Conservation (phyloP, 2,797 vertebrate species). For the Natrix natrix region DNA sequence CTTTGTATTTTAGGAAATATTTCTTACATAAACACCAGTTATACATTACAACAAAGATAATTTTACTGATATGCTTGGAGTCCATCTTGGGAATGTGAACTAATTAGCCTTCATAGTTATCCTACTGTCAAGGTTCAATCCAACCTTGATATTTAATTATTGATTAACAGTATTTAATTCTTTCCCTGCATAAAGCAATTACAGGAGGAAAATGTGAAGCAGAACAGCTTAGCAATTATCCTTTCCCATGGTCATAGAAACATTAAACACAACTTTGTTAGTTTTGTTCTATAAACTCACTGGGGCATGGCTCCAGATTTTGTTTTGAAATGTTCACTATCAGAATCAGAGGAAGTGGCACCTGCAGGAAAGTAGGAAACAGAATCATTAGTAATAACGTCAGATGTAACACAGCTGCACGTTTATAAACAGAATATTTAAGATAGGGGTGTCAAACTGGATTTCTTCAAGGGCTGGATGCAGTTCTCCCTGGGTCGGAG, state of each 20-base stretch:
- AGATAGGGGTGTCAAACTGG: background rate
- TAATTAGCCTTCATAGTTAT: background rate
- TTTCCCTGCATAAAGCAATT: background rate
- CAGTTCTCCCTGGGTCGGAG: too few species aligned
- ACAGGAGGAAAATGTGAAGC: background rate
- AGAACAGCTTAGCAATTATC: background rate
- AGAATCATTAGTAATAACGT: constrained; percentile 13
- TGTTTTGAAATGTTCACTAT: constrained; percentile 83
- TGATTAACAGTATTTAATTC: constrained; percentile 11
- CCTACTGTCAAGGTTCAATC: background rate
- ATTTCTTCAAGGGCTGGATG: too few species aligned
- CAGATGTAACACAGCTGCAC: background rate
- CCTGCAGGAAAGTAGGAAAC: constrained; percentile 72
- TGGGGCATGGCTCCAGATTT: constrained; percentile 91
- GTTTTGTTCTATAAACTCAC: constrained; percentile 75
- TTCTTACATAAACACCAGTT: background rate
- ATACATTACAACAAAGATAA: background rate
- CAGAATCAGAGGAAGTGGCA: constrained; percentile 92
- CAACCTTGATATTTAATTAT: background rate
- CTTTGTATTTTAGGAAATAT: background rate
- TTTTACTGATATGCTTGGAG: background rate
- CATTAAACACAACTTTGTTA: background rate
- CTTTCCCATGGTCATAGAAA: background rate
- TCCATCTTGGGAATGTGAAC: background rate
- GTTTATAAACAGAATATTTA: constrained; percentile 6